Evolutionary conservation across 1,140 invertebrate genomes (phyloP).

Genomic region (Zeugodacus cucurbitae): DNA sequence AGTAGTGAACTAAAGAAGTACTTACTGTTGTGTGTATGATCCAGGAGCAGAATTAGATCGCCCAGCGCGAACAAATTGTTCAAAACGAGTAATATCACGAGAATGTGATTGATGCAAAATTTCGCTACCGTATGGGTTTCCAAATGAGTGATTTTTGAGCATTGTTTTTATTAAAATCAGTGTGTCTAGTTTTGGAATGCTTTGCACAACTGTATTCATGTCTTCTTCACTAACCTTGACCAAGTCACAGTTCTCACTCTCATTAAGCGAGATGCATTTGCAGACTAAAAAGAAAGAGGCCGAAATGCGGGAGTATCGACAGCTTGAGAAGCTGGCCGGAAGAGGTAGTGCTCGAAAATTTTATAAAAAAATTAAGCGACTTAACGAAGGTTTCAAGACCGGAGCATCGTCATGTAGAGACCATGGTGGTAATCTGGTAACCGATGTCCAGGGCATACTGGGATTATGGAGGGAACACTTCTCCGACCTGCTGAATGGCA

Average conservation of each 20-base stretch:
- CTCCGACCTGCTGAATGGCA: too few relatives aligned
- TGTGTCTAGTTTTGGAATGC: constrained; percentile 93
- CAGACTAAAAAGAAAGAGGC: too few relatives aligned
- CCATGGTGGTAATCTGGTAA: too few relatives aligned
- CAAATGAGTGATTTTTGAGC: constrained; percentile 94
- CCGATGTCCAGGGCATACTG: too few relatives aligned
- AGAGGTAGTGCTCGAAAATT: too few relatives aligned
- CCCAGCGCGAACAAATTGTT: constrained; percentile 67
- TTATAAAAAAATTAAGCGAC: too few relatives aligned
- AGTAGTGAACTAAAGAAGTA: constrained; percentile 47
- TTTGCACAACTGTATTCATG: constrained; percentile 87
- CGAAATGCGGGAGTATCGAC: too few relatives aligned
- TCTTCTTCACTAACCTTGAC: constrained; percentile 96
- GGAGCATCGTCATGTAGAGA: too few relatives aligned
- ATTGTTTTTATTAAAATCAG: constrained; percentile 94
- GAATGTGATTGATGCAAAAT: constrained; percentile 48
- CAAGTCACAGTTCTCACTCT: constrained; percentile 89
- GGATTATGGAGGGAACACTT: too few relatives aligned
- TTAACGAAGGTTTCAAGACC: too few relatives aligned
- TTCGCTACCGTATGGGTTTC: constrained; percentile 65
- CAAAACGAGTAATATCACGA: constrained; percentile 51
- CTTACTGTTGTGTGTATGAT: constrained; percentile 71
- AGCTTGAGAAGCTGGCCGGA: too few relatives aligned
- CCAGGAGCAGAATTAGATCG: constrained; percentile 81
- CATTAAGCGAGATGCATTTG: too few relatives aligned